Conservation (phyloP, 2,888 invertebrate genomes). For the Tetragnatha montana region DNA sequence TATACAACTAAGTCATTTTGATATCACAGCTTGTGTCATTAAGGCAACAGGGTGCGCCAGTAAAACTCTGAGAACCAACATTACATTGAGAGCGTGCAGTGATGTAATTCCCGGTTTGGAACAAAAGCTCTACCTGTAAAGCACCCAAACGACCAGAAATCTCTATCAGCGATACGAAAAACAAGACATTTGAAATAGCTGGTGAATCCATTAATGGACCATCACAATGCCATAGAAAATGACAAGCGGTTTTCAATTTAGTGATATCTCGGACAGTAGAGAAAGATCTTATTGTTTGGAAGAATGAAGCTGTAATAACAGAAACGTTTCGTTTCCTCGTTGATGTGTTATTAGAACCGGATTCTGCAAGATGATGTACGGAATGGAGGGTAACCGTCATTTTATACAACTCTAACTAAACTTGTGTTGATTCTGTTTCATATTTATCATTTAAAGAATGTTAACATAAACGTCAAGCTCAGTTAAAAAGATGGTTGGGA, state of each 20-base stretch:
- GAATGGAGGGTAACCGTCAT: no score
- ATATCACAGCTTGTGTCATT: no score
- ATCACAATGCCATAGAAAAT: not conserved
- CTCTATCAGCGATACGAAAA: not conserved
- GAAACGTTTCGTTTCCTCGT: not conserved
- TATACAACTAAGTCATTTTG: no score
- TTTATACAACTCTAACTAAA: no score
- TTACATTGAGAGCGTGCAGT: no score
- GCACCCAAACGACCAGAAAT: not conserved
- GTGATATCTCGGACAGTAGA: not conserved
- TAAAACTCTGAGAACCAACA: no score
- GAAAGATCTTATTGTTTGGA: not conserved
- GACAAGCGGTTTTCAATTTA: not conserved
- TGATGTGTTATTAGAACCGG: not conserved
- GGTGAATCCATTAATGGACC: not conserved
- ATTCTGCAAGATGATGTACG: not conserved
- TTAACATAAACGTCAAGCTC: no score
- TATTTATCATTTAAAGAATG: no score
- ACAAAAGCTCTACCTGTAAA: not conserved
- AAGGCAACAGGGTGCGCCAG: no score
- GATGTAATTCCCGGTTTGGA: no score
- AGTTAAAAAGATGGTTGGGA: no score
- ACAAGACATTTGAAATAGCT: not conserved
- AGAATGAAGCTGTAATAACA: not conserved
- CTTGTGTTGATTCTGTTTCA: no score